These are phyloP conservation scores for Oplegnathus fasciatus DNA, from an alignment of 2,113 vertebrate species.

Conservation along the genomic window DNA sequence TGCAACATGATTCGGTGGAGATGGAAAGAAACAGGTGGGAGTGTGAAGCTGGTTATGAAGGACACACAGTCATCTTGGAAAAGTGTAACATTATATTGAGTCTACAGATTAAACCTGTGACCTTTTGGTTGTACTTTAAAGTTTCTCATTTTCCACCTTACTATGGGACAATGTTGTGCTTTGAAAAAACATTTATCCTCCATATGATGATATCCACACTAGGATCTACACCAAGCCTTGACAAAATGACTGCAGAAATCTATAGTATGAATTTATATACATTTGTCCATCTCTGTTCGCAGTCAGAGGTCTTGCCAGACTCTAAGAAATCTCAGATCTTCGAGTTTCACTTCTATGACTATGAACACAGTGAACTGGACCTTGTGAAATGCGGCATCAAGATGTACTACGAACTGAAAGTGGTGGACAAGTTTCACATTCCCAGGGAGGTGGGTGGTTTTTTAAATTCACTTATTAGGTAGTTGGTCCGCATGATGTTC, in stretches of 20 bases:
- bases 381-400: slow-evolving; percentile 87
- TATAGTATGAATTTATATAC: fast-evolving
- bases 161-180: not conserved
- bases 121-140: not conserved
- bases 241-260: not conserved
- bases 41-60: not conserved
- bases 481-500: not conserved
- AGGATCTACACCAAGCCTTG: not conserved
- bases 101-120: not conserved
- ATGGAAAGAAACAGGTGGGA: not conserved
- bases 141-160: not conserved
- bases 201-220: not conserved
- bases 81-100: not conserved
- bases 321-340: slow-evolving; percentile 76
- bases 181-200: not conserved
- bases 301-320: slow-evolving; percentile 77
- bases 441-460: slow-evolving; percentile 82
- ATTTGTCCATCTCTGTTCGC: not conserved
- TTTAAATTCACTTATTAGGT: fast-evolving
- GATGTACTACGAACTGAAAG: slow-evolving; percentile 88
- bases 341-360: slow-evolving; percentile 88
- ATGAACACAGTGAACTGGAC: slow-evolving; percentile 80
- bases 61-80: not conserved
- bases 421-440: slow-evolving; percentile 89
- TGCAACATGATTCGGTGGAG: not conserved